Evolutionary conservation across 2,797 vertebrate species (phyloP).

Genomic region (Triplophysa bombifrons): DNA sequence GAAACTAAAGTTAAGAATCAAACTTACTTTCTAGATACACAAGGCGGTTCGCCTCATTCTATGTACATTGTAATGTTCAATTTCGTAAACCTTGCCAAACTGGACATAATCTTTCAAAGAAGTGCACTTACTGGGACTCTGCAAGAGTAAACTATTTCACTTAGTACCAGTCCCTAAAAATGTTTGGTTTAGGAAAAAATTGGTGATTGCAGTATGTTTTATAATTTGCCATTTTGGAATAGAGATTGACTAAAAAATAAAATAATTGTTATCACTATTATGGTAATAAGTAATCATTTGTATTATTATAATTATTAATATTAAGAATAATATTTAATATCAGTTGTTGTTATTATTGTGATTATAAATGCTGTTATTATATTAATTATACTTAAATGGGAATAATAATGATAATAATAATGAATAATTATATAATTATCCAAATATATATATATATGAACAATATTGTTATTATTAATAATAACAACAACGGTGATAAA

Average conservation of each 20-base stretch:
- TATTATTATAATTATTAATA: too few species aligned
- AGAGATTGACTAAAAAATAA: too few species aligned
- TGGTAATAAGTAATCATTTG: too few species aligned
- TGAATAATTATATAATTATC: too few species aligned
- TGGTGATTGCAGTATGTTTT: background rate
- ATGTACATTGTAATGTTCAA: slow-evolving; percentile 22
- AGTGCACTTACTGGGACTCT: slow-evolving; percentile 21
- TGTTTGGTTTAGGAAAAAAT: slow-evolving; percentile 5
- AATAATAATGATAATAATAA: too few species aligned
- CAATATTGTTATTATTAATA: too few species aligned
- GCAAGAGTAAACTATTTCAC: slow-evolving; percentile 1
- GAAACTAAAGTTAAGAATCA: background rate
- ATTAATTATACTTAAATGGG: too few species aligned
- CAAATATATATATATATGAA: too few species aligned
- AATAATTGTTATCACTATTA: too few species aligned
- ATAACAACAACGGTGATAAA: background rate
- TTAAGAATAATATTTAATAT: too few species aligned
- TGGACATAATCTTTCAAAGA: slow-evolving; percentile 35
- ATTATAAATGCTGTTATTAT: too few species aligned
- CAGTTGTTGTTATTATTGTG: too few species aligned
- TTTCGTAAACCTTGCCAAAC: slow-evolving; percentile 11
- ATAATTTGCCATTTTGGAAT: background rate
- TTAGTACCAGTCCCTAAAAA: slow-evolving; percentile 6
- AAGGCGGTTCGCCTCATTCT: slow-evolving; percentile 12
- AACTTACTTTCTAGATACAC: background rate